Percentiles rank a stretch among this genome's conserved stretches.
Evolutionary conservation across 2,888 invertebrate genomes (phyloP).

Genomic region (Matsumyia berberina): DNA sequence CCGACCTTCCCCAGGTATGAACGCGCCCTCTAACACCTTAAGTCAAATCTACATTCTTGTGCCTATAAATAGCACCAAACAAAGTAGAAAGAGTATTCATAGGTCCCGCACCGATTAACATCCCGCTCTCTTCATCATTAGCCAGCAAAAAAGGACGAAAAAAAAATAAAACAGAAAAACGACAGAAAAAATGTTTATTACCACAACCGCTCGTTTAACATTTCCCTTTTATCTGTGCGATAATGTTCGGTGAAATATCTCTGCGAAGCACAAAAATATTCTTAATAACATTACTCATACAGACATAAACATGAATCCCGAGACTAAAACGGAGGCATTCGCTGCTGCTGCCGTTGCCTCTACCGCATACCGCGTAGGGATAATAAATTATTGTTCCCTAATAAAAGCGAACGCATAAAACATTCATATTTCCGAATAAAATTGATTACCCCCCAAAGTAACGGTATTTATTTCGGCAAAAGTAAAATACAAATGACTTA

Average conservation of each 20-base stretch:
- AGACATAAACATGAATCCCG: neutral
- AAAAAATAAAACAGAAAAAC: too few relatives aligned
- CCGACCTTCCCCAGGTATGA: too few relatives aligned
- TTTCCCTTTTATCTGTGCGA: conserved; percentile 50
- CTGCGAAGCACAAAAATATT: conserved; percentile 27
- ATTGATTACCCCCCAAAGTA: conserved; percentile 73
- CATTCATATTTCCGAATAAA: conserved; percentile 72
- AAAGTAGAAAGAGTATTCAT: too few relatives aligned
- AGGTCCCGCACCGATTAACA: too few relatives aligned
- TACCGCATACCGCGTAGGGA: conserved; percentile 29
- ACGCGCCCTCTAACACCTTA: too few relatives aligned
- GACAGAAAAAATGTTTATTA: conserved; percentile 45
- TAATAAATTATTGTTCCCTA: conserved; percentile 63
- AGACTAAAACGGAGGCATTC: conserved; percentile 25
- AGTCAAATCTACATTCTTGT: too few relatives aligned
- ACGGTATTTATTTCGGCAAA: conserved; percentile 67
- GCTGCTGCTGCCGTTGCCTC: too few relatives aligned
- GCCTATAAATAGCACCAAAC: too few relatives aligned
- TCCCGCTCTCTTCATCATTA: too few relatives aligned
- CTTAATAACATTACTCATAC: conserved; percentile 28
- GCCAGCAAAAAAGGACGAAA: neutral
- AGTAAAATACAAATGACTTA: conserved; percentile 71
- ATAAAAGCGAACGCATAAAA: conserved; percentile 67
- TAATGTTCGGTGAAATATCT: conserved; percentile 52
- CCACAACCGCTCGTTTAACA: conserved; percentile 46